Conservation (phyloP, 1,140 invertebrate genomes). For the Drosophila fuyamai region DNA sequence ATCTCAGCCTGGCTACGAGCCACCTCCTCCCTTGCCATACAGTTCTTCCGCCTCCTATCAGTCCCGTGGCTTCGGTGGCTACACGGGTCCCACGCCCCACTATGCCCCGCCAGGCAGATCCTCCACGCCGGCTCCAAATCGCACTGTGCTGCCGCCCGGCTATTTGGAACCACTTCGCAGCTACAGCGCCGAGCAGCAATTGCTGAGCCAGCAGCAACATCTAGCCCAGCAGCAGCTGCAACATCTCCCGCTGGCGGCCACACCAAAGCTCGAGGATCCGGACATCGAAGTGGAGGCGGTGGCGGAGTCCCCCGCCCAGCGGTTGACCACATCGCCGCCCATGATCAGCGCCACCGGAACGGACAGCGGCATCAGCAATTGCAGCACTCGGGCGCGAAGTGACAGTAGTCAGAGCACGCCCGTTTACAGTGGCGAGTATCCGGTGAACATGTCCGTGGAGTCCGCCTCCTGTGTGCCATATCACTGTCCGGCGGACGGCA, state of each 20-base stretch:
- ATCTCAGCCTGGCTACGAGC: constrained; percentile 48
- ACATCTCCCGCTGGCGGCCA: constrained; percentile 27
- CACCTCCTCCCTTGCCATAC: constrained; percentile 56
- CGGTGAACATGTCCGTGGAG: constrained; percentile 78
- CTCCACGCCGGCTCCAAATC: constrained; percentile 69
- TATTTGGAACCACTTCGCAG: constrained; percentile 62
- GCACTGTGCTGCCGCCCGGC: constrained; percentile 68
- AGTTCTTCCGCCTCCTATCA: constrained; percentile 58
- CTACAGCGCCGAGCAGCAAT: constrained; percentile 43
- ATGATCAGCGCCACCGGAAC: constrained; percentile 79
- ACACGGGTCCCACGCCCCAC: constrained; percentile 42
- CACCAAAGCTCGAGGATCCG: constrained; percentile 61
- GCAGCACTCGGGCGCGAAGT: constrained; percentile 71
- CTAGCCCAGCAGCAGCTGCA: constrained; percentile 13
- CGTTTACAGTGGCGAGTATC: constrained; percentile 76
- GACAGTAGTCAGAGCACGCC: constrained; percentile 79
- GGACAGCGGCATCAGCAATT: constrained; percentile 78
- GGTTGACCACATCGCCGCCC: constrained; percentile 70
- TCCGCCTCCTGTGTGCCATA: constrained; percentile 77
- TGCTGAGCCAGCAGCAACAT: constrained; percentile 24
- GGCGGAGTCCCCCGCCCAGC: constrained; percentile 43
- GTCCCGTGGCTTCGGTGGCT: constrained; percentile 54
- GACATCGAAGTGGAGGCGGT: constrained; percentile 42
- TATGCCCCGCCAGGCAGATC: constrained; percentile 60
- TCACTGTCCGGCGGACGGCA: constrained; percentile 67